A percentile compares a stretch with the other conserved stretches of the same genome.
Evolutionary conservation across 2,113 vertebrate genomes (phyloP).

Genomic region (Ciconia boyciana): DNA sequence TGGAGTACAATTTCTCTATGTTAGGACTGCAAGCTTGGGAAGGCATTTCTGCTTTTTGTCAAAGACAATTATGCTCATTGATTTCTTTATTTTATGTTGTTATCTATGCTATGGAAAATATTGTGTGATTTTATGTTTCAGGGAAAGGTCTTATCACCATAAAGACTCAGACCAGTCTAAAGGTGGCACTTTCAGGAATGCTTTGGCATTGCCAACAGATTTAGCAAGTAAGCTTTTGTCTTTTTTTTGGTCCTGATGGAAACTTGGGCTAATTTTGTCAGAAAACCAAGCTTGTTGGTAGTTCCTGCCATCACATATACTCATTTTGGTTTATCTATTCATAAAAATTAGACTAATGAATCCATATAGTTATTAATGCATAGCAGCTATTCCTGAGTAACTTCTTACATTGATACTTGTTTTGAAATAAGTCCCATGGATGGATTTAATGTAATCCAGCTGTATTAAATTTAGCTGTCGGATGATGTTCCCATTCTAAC

Average conservation of each 20-base stretch:
- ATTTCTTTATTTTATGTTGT: not conserved
- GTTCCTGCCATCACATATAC: accelerated
- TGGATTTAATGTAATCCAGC: not conserved
- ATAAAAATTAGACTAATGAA: not conserved
- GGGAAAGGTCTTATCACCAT: not conserved
- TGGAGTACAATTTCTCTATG: not conserved
- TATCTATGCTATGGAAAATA: not conserved
- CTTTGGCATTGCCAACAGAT: not conserved
- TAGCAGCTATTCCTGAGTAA: not conserved
- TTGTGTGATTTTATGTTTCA: not conserved
- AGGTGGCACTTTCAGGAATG: not conserved
- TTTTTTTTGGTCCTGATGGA: not conserved
- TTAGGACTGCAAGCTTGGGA: not conserved
- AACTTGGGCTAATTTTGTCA: not conserved
- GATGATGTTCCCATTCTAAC: not conserved
- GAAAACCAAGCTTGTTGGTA: not conserved
- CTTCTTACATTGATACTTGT: not conserved
- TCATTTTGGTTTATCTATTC: not conserved
- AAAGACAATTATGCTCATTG: not conserved
- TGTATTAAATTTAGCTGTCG: not conserved
- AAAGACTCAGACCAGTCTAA: not conserved
- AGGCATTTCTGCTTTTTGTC: not conserved
- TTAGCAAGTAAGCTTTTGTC: not conserved
- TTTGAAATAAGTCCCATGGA: not conserved
- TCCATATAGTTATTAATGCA: not conserved